These are phyloP conservation scores for Clarias gariepinus DNA, from an alignment of 2,113 vertebrate species.

Conservation along the genomic window DNA sequence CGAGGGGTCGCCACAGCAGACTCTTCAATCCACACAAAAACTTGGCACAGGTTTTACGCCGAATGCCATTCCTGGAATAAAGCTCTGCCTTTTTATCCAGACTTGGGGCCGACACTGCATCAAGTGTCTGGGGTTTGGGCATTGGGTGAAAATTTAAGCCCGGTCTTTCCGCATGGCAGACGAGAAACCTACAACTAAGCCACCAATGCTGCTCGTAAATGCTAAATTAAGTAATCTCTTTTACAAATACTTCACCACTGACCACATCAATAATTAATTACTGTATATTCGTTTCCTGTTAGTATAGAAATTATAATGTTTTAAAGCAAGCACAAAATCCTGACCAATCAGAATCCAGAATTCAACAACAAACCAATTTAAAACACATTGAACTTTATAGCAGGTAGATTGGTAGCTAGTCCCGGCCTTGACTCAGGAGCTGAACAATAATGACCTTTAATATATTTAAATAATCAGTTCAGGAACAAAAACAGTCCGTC, in stretches of 20 bases:
- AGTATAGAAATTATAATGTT: not conserved
- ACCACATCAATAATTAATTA: too few relatives aligned
- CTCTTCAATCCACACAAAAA: too few relatives aligned
- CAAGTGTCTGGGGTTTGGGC: too few relatives aligned
- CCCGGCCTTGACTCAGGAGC: not conserved
- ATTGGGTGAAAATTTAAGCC: too few relatives aligned
- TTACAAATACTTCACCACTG: too few relatives aligned
- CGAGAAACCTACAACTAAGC: too few relatives aligned
- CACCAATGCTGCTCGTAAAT: not conserved
- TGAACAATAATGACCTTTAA: not conserved
- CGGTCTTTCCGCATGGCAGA: too few relatives aligned
- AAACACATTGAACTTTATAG: not conserved
- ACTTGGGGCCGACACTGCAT: too few relatives aligned
- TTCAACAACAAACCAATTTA: not conserved
- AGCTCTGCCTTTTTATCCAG: too few relatives aligned
- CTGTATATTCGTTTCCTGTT: not conserved
- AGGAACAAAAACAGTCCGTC: not conserved
- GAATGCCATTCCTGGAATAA: too few relatives aligned
- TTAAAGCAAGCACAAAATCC: not conserved
- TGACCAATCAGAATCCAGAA: not conserved
- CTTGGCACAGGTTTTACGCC: too few relatives aligned
- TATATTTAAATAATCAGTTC: not conserved
- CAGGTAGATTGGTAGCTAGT: not conserved
- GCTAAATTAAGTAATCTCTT: not conserved
- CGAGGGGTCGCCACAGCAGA: too few relatives aligned